Evolutionary conservation across 2,797 vertebrate species (phyloP).

Genomic region (Dendrocincla fuliginosa): DNA sequence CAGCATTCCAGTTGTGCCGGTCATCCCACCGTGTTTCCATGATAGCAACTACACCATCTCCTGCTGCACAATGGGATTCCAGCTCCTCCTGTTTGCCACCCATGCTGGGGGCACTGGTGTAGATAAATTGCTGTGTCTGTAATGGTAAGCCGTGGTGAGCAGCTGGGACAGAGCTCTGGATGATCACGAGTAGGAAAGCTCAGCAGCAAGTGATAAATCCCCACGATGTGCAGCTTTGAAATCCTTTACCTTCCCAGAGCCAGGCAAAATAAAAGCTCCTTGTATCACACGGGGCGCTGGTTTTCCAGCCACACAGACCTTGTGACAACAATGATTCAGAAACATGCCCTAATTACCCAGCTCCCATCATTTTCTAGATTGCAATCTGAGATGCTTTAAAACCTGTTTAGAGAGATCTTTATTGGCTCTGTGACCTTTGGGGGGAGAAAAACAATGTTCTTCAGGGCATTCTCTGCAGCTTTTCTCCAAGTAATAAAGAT

Average conservation of each 20-base stretch:
- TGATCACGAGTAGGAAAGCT: background rate
- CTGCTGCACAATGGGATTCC: background rate
- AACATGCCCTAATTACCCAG: constrained; percentile 33
- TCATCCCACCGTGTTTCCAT: background rate
- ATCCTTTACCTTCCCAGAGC: background rate
- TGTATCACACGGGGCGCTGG: background rate
- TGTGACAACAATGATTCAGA: constrained; percentile 41
- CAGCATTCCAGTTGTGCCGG: background rate
- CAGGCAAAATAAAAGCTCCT: background rate
- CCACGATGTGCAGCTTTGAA: background rate
- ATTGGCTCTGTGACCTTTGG: background rate
- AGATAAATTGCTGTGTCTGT: background rate
- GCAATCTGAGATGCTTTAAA: constrained; percentile 47
- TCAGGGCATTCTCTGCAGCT: background rate
- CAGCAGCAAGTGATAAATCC: background rate
- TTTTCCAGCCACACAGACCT: background rate
- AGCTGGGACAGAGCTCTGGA: fast-evolving
- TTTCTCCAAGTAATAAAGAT: background rate
- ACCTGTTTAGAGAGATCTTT: constrained; percentile 30
- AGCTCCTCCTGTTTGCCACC: background rate
- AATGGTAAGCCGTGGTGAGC: fast-evolving
- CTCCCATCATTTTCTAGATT: constrained; percentile 44
- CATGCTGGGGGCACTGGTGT: background rate
- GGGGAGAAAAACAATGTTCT: background rate
- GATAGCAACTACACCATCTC: background rate